Conservation (phyloP, 1,140 invertebrate species). For the Mactra quadrangularis region DNA sequence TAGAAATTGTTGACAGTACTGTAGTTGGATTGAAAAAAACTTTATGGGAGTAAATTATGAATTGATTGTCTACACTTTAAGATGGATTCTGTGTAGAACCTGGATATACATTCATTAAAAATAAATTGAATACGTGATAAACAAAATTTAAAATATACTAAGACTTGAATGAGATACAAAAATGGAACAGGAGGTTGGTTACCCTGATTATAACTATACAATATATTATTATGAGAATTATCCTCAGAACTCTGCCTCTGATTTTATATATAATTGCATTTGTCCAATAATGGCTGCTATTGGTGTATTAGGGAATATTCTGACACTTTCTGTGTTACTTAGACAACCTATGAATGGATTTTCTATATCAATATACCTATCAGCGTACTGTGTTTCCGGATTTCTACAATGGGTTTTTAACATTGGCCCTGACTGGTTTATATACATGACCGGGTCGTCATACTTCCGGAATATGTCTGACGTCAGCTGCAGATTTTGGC, state of each 20-base stretch:
- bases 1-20: no score
- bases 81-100: no score
- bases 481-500: conserved; percentile 72
- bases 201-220: no score
- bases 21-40: no score
- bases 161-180: no score
- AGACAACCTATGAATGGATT: conserved; percentile 4
- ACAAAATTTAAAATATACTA: no score
- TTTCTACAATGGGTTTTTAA: not conserved
- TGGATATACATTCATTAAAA: no score
- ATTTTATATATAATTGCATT: conserved; percentile 7
- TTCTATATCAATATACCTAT: not conserved
- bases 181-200: no score
- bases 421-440: not conserved
- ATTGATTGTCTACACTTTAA: no score
- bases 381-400: not conserved
- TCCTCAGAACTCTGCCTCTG: not conserved
- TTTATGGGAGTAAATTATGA: no score
- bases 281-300: not conserved
- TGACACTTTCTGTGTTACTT: not conserved
- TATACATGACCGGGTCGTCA: not conserved
- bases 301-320: not conserved
- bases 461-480: conserved; percentile 65
- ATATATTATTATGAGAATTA: no score
- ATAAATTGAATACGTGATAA: no score